Base-by-base conservation (phyloP, 2,888 invertebrate genomes). In the Sinopyrophorus schimmeli region DNA sequence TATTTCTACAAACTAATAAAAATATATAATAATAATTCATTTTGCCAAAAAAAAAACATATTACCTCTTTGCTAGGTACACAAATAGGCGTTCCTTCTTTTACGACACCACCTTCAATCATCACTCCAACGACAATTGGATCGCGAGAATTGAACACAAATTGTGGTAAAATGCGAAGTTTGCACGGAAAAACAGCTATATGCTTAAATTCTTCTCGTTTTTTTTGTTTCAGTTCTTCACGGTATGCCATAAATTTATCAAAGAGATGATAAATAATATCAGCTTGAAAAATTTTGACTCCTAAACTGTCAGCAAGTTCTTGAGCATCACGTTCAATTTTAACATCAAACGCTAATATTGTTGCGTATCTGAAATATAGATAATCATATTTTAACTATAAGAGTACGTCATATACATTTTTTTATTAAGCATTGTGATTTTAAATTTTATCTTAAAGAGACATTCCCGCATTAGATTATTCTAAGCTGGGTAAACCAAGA, bases 181-280 rank as follows among this genome's bases (percentile, higher is more conserved):
- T 96, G 80, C 97, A 98, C 0, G 99, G 99, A 78, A 99, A 99
- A 56, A 99, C 96, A 11, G 99, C 99, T 58, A 98, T 86, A 67
- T 94, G 87, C 69, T 95, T 95, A 78, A 93, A 89, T 74, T 98
- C 95, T 61, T 96, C 95, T 16, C 96, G 84, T 69, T 94, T 96
- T 74, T 85, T 86, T 69, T 87, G 86, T 67, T 88, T 91, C 40
- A 96, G 76, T 64, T 97, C 95, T 47, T 96, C 95, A 53, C 94
- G 82, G 74, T 89, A 93, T 7, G 89, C 86, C 64, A 84, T 95
- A 78, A 99, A 99, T 73, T 91, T 90, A 75, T 99, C 99, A 76
- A 98, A 98, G 69, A 99, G 80, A 76, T 99, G 99, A 77, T 99
- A 99, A 69, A 99, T 99, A 71, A 99, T 99, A 77, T 99, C 97